These are phyloP conservation scores for Orussus abietinus DNA, from an alignment of 1,140 invertebrate genomes.

Conservation along the genomic window DNA sequence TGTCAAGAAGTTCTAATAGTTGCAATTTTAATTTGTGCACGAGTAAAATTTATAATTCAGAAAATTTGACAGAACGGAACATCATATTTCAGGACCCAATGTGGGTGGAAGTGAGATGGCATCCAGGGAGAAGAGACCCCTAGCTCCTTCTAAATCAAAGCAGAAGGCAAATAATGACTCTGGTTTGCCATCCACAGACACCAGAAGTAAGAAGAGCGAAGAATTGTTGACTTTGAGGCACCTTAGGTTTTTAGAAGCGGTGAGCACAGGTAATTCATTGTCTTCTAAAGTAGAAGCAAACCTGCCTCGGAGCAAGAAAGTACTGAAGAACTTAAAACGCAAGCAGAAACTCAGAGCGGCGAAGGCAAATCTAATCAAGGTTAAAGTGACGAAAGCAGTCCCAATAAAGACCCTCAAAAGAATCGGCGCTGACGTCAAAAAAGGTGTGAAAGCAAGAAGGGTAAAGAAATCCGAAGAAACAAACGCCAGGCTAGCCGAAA, in stretches of 20 bases:
- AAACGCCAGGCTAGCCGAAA: conserved; percentile 7
- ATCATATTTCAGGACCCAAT: conserved; percentile 49
- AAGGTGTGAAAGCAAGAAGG: conserved; percentile 26
- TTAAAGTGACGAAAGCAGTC: conserved; percentile 41
- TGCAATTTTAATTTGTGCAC: no score
- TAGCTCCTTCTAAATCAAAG: conserved; percentile 51
- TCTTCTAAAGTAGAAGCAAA: conserved; percentile 42
- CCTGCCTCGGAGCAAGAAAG: conserved; percentile 46
- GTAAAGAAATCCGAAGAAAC: conserved; percentile 15
- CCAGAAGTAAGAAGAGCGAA: conserved; percentile 40
- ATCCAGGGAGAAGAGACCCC: conserved; percentile 55
- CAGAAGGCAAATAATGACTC: conserved; percentile 49
- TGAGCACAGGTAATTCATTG: conserved; percentile 40
- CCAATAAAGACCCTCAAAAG: conserved; percentile 40
- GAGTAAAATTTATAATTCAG: no score
- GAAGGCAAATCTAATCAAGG: conserved; percentile 41
- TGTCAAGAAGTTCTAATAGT: no score
- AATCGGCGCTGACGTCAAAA: conserved; percentile 33
- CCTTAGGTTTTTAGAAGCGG: conserved; percentile 35
- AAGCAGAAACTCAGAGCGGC: conserved; percentile 40
- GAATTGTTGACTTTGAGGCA: conserved; percentile 31
- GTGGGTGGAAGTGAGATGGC: conserved; percentile 56
- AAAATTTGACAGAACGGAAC: neutral
- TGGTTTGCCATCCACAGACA: conserved; percentile 33
- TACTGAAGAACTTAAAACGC: conserved; percentile 39